Evolutionary conservation across 2,888 invertebrate species (phyloP), one percentile per base, ranked within the genome.

Genomic region (Bugulina stolonifera): DNA sequence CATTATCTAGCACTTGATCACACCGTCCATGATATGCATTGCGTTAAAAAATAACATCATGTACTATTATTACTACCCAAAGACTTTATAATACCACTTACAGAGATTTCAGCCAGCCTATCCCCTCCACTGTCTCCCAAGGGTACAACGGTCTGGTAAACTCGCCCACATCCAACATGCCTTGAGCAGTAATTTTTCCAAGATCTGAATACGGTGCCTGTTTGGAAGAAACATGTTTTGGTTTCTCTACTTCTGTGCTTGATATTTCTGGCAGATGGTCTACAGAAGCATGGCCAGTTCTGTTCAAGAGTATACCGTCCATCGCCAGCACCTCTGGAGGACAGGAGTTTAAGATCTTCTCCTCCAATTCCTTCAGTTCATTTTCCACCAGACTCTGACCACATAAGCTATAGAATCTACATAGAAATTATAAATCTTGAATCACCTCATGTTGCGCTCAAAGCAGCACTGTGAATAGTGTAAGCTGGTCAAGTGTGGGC

Each of bases 331-430:
- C 25, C 5, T 57, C 57, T 18, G 5, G 57, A 57, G 57, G 57
- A 57, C 57, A 57, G 5, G 57, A 57, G 5, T 57, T 25, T 57
- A 23, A 5, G 5, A 57, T 57, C 25, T n/a, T 57, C 57, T 57
- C 5, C 5, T 57, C 57, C 57, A 57, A 57, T 25, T 57, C 25
- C 5, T 57, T 25, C 5, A 57, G 10, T 25, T 57, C 57, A 5
- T 5, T 57, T n/a, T 57, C n/a, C 10, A 57, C n/a, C 25, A 57
- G 57, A 5, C 25, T 25, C 18, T 25, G 18, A 25, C 57, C 57
- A 57, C 57, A 57, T n/a, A 57, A 25, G 5, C 57, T 25, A n/a
- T 57, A n/a, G 57, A 57, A 57, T 25, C 57, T 57, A n/a, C n/a
- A n/a, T n/a, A n/a, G n/a, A n/a, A n/a, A n/a, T n/a, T n/a, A n/a